Evolutionary conservation across 2,888 invertebrate genomes (phyloP).

Genomic region (Drosophila stalkeri): DNA sequence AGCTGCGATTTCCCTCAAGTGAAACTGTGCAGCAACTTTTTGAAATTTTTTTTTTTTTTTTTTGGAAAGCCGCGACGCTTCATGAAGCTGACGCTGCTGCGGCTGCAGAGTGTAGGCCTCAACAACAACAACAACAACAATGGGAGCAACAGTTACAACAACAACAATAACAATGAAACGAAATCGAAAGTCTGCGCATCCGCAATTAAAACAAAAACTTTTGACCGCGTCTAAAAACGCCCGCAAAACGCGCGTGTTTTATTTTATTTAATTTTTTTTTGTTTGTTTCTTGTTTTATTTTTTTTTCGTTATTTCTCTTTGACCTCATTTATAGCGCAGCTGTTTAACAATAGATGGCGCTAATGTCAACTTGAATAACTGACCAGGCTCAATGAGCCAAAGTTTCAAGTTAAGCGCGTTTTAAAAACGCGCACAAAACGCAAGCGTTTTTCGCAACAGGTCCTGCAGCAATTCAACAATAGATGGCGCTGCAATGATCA

Average conservation of each 20-base stretch:
- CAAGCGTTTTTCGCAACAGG: background rate
- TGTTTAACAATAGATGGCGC: slow-evolving; percentile 34
- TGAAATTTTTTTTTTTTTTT: slow-evolving; percentile 31
- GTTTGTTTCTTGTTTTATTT: too few species aligned
- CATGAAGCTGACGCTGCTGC: slow-evolving; percentile 44
- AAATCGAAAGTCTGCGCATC: slow-evolving; percentile 80
- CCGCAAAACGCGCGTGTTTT: slow-evolving; percentile 49
- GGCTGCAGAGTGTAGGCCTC: slow-evolving; percentile 45
- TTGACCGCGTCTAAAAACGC: slow-evolving; percentile 58
- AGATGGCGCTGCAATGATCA: background rate
- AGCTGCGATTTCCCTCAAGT: slow-evolving; percentile 78
- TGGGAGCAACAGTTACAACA: slow-evolving; percentile 8
- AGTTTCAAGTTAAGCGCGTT: background rate
- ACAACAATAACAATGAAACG: slow-evolving; percentile 47
- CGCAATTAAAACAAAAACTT: slow-evolving; percentile 67
- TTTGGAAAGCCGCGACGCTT: slow-evolving; percentile 69
- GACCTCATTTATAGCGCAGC: slow-evolving; percentile 44
- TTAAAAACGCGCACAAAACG: background rate
- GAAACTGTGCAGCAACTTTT: slow-evolving; percentile 71
- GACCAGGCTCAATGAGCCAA: slow-evolving; percentile 44
- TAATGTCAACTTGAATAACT: slow-evolving; percentile 30
- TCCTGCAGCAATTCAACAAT: background rate
- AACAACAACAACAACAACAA: slow-evolving; percentile 13
- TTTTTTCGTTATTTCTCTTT: slow-evolving; percentile 5
- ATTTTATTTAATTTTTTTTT: background rate